phyloP scores from a whole-genome alignment of 2,888 invertebrate species.

The Boloria euphrosyne region DNA sequence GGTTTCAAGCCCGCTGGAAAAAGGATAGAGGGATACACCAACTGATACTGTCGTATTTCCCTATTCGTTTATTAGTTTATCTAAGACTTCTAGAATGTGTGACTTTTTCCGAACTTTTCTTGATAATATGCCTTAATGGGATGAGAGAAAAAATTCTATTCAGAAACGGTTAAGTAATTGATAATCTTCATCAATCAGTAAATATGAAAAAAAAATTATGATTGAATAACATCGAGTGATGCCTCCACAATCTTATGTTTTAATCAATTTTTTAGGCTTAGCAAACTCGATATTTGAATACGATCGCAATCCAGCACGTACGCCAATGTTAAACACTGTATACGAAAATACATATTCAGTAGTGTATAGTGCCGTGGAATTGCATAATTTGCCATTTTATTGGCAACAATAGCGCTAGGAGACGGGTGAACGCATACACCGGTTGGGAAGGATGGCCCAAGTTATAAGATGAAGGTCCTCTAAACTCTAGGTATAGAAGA shows the following conservation, averaged over 20 bases:
- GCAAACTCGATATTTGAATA: slow-evolving; percentile 22
- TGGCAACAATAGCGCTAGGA: slow-evolving; percentile 51
- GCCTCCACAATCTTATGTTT: not conserved
- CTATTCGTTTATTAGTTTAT: too few species aligned
- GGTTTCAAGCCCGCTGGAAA: too few species aligned
- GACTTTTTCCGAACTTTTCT: too few species aligned
- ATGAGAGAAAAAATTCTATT: too few species aligned
- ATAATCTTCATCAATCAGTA: too few species aligned
- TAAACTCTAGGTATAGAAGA: too few species aligned
- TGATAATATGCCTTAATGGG: too few species aligned
- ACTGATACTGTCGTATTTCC: too few species aligned
- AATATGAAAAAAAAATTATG: not conserved
- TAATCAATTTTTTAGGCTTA: slow-evolving; percentile 19
- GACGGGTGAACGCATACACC: slow-evolving; percentile 43
- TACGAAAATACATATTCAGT: slow-evolving; percentile 51
- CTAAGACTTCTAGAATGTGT: too few species aligned
- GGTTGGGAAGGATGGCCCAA: slow-evolving; percentile 27
- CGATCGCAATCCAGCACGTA: slow-evolving; percentile 32
- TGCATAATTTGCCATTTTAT: slow-evolving; percentile 56
- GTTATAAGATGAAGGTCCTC: slow-evolving; percentile 18
- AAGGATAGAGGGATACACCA: too few species aligned
- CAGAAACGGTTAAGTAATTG: too few species aligned
- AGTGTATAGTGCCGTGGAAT: slow-evolving; percentile 48
- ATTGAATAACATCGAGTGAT: not conserved
- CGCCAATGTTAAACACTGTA: slow-evolving; percentile 42